Evolutionary conservation across 2,888 invertebrate genomes (phyloP).

Genomic region (Toxonevra muliebris): DNA sequence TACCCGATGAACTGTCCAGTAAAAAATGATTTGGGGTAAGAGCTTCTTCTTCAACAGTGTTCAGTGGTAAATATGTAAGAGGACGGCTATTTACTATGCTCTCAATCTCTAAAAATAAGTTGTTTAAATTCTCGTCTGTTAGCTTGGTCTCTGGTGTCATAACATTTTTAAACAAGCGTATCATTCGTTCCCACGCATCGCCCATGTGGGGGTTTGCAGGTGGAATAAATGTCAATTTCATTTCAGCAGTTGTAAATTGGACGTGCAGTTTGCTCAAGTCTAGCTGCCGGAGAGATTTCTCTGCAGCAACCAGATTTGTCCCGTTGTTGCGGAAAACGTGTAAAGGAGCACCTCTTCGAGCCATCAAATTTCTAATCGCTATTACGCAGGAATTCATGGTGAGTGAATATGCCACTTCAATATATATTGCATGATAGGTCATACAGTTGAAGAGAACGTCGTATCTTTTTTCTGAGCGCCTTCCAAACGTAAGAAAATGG

Average conservation of each 20-base stretch:
- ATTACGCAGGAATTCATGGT: conserved; percentile 3
- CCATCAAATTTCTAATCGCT: conserved; percentile 4
- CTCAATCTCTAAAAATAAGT: conserved; percentile 29
- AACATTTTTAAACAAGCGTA: conserved; percentile 28
- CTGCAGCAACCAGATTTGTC: conserved; percentile 16
- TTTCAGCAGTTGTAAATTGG: conserved; percentile 24
- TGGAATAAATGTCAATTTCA: conserved; percentile 31
- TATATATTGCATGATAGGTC: conserved; percentile 37
- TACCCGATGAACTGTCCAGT: conserved; percentile 37
- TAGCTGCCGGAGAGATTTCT: conserved; percentile 17
- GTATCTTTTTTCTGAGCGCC: conserved; percentile 26
- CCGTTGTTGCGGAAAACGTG: conserved; percentile 9
- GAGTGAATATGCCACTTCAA: conserved; percentile 32
- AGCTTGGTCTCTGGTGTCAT: conserved; percentile 24
- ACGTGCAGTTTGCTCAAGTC: conserved; percentile 16
- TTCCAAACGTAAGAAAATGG: conserved; percentile 37
- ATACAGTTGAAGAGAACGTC: conserved; percentile 21
- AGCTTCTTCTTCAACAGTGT: conserved; percentile 42
- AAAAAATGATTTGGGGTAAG: conserved; percentile 52
- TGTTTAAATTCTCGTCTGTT: conserved; percentile 25
- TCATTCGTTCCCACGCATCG: conserved; percentile 37
- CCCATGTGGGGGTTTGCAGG: conserved; percentile 33
- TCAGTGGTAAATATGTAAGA: conserved; percentile 32
- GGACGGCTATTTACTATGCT: conserved; percentile 35
- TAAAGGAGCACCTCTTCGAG: background rate